Evolutionary conservation across 2,888 invertebrate species (phyloP).

Genomic region (Yponomeuta cagnagella): DNA sequence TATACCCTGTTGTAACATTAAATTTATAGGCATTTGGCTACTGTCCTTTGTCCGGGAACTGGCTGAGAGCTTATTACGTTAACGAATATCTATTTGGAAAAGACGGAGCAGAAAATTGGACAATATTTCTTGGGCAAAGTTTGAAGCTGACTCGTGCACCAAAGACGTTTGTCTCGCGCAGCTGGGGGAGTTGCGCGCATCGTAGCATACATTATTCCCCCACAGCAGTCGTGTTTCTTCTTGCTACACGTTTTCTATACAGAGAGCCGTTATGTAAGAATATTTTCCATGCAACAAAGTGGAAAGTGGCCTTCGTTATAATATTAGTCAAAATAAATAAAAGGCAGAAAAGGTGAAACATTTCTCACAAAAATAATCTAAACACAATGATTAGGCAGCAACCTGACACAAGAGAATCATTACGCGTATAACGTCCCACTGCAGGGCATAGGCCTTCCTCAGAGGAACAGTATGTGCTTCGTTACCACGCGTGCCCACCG

Average conservation of each 20-base stretch:
- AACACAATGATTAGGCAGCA: no score
- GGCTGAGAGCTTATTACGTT: neutral
- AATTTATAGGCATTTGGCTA: neutral
- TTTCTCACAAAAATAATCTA: no score
- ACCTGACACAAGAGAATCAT: no score
- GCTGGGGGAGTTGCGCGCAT: neutral
- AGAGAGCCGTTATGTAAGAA: neutral
- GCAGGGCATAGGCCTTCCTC: no score
- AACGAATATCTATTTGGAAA: neutral
- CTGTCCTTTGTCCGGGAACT: neutral
- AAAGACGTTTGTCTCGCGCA: neutral
- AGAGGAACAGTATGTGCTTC: no score
- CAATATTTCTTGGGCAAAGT: neutral
- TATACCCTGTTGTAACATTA: conserved; percentile 3
- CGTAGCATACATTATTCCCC: neutral
- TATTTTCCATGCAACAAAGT: no score
- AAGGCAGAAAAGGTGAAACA: no score
- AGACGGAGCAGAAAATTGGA: neutral
- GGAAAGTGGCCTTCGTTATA: no score
- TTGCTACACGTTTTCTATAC: neutral
- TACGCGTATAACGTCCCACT: no score
- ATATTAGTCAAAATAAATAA: no score
- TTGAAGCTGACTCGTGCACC: neutral
- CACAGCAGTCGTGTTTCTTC: neutral
- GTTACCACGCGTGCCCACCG: no score